These are phyloP conservation scores for Pheosia tremula DNA, from an alignment of 2,888 invertebrate genomes.

Conservation along the genomic window DNA sequence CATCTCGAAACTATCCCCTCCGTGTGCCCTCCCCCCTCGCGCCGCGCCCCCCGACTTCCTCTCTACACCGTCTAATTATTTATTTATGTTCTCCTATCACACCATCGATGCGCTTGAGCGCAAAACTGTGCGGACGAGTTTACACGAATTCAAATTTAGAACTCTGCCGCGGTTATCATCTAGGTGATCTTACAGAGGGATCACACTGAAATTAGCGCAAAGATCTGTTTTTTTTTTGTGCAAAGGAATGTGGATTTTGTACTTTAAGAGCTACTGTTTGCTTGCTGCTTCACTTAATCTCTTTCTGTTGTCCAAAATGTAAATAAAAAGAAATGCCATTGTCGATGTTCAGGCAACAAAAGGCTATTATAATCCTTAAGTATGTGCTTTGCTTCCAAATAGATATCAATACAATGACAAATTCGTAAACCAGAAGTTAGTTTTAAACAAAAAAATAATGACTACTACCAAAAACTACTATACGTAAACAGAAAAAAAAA, in stretches of 20 bases:
- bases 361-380: slow-evolving; percentile 26
- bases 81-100: slow-evolving; percentile 80
- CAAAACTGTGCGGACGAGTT: slow-evolving; percentile 66
- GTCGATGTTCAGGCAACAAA: slow-evolving; percentile 37
- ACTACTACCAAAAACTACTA: too few species aligned
- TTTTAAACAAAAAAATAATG: too few species aligned
- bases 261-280: slow-evolving; percentile 36
- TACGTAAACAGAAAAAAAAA: not conserved
- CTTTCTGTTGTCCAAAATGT: slow-evolving; percentile 37
- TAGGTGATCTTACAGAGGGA: slow-evolving; percentile 72
- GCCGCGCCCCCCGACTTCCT: slow-evolving; percentile 62
- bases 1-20: slow-evolving; percentile 77
- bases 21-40: slow-evolving; percentile 50
- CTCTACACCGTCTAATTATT: slow-evolving; percentile 79
- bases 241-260: slow-evolving; percentile 22
- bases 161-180: slow-evolving; percentile 66
- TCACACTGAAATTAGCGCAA: slow-evolving; percentile 55
- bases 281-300: slow-evolving; percentile 30
- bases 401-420: slow-evolving; percentile 18
- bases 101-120: slow-evolving; percentile 79
- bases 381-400: slow-evolving; percentile 8
- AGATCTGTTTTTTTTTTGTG: slow-evolving; percentile 35
- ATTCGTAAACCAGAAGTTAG: not conserved
- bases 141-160: slow-evolving; percentile 78
- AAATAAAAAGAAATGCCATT: slow-evolving; percentile 38